Evolutionary conservation across 1,140 invertebrate species (phyloP).

Genomic region (Zaprionus tsacasi): DNA sequence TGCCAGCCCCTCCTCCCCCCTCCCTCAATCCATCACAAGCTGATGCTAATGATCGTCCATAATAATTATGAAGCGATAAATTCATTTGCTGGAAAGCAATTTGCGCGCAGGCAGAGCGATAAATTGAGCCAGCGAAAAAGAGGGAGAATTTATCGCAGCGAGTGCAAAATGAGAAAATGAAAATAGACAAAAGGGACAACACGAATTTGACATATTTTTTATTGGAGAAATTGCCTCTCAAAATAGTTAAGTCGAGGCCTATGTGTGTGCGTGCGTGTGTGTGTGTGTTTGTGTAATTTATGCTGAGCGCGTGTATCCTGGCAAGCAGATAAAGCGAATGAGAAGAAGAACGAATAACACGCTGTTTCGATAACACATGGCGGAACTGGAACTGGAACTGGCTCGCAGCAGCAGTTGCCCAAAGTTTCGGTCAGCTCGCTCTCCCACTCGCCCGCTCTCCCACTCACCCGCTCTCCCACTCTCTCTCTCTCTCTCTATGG

Average conservation of each 20-base stretch:
- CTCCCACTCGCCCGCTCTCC: neutral
- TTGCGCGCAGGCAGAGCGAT: constrained; percentile 18
- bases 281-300: neutral
- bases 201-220: constrained; percentile 5
- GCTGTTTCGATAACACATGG: neutral
- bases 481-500: neutral
- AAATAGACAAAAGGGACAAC: constrained; percentile 21
- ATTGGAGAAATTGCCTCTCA: neutral
- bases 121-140: no score
- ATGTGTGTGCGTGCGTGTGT: constrained; percentile 1
- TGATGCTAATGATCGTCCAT: constrained; percentile 68
- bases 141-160: neutral
- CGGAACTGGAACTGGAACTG: neutral
- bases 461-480: neutral
- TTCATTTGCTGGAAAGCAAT: constrained; percentile 54
- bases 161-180: constrained; percentile 13
- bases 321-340: neutral
- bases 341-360: neutral
- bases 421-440: neutral
- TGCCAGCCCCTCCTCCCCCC: neutral
- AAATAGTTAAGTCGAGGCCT: neutral
- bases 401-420: neutral
- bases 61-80: constrained; percentile 73
- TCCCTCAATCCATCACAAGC: constrained; percentile 1
- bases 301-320: neutral